These are phyloP conservation scores for Sphecodes monilicornis DNA, from an alignment of 2,888 invertebrate species.

Conservation along the genomic window DNA sequence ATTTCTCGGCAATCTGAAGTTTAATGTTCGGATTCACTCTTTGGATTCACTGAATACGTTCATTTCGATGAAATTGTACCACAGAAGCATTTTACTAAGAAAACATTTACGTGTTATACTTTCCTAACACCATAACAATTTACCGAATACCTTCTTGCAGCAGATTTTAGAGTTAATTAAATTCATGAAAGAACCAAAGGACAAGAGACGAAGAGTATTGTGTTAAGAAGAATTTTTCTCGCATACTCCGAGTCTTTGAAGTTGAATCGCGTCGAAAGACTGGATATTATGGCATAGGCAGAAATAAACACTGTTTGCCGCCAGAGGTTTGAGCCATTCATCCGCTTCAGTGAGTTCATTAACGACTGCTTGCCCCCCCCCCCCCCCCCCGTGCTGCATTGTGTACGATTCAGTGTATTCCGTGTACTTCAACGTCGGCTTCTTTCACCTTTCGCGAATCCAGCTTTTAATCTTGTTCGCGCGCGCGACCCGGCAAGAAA, in stretches of 20 bases:
- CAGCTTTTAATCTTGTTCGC: conserved; percentile 40
- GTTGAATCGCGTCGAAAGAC: neutral
- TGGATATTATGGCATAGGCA: neutral
- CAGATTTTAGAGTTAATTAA: too few relatives aligned
- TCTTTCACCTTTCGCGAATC: conserved; percentile 1
- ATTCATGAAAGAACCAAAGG: too few relatives aligned
- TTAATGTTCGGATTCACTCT: too few relatives aligned
- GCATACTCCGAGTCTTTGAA: neutral
- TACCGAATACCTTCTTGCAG: too few relatives aligned
- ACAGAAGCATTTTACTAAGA: too few relatives aligned
- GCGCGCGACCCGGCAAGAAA: conserved; percentile 13
- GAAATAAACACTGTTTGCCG: neutral
- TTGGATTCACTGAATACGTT: too few relatives aligned
- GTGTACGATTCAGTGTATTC: neutral
- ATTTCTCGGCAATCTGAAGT: too few relatives aligned
- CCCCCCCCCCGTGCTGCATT: neutral
- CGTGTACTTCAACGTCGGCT: neutral
- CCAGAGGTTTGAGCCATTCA: neutral
- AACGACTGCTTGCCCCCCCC: neutral
- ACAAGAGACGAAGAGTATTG: neutral
- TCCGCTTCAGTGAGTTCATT: neutral
- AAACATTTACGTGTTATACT: too few relatives aligned
- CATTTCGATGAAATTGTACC: too few relatives aligned
- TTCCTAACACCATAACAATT: too few relatives aligned
- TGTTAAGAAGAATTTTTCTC: neutral